Conservation (phyloP, 2,888 invertebrate species). For the Napeogenes sylphis region DNA sequence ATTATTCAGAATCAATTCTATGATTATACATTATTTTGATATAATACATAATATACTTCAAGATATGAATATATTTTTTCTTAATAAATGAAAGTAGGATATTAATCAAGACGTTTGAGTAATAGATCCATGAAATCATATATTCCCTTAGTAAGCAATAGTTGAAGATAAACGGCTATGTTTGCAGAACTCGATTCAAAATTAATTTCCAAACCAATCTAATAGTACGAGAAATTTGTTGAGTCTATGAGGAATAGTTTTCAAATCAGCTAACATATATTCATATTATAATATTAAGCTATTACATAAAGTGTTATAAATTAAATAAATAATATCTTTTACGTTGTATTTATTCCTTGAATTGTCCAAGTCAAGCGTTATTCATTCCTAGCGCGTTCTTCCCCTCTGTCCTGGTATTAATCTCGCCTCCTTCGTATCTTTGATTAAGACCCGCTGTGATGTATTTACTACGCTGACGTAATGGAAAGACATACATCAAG, state of each 20-base stretch:
- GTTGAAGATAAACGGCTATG: background rate
- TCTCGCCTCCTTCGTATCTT: conserved; percentile 68
- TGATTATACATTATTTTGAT: too few species aligned
- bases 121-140: background rate
- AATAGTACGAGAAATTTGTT: background rate
- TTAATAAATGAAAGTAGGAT: too few species aligned
- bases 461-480: conserved; percentile 74
- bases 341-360: too few species aligned
- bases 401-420: conserved; percentile 66
- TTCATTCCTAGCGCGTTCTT: conserved; percentile 37
- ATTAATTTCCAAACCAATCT: conserved; percentile 4
- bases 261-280: background rate
- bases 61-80: too few species aligned
- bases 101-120: background rate
- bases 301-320: too few species aligned
- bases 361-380: conserved; percentile 13
- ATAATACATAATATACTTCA: too few species aligned
- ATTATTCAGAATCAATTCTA: too few species aligned
- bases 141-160: conserved; percentile 1
- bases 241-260: too few species aligned
- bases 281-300: too few species aligned
- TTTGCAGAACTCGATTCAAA: conserved; percentile 2
- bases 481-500: conserved; percentile 76
- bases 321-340: too few species aligned
- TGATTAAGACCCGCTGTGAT: conserved; percentile 73